Evolutionary conservation across 2,888 invertebrate species (phyloP).

Genomic region (Cephus sareptanus): DNA sequence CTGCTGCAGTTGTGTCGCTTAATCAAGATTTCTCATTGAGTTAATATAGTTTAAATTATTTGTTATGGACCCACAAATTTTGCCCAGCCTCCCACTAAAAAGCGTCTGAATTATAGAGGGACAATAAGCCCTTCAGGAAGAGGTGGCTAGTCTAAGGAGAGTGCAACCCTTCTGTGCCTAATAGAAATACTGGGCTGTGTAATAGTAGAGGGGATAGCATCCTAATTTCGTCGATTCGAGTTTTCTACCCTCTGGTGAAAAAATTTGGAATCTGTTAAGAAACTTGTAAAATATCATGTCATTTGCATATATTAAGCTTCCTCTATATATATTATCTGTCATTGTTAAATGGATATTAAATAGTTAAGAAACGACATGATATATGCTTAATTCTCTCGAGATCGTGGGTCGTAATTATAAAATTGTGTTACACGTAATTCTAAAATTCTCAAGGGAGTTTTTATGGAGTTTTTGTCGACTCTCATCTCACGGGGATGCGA

Average conservation of each 20-base stretch:
- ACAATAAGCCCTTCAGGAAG: too few species aligned
- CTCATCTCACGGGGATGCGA: background rate
- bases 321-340: background rate
- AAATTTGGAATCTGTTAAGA: background rate
- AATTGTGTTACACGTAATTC: background rate
- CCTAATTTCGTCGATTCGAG: too few species aligned
- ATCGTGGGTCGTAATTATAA: background rate
- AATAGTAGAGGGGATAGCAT: background rate
- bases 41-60: background rate
- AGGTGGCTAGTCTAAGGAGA: background rate
- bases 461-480: background rate
- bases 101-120: background rate
- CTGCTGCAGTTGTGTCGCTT: slow-evolving; percentile 25
- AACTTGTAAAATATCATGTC: background rate
- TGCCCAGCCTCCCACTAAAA: background rate
- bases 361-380: background rate
- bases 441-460: background rate
- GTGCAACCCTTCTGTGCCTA: background rate
- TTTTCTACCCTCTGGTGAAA: too few species aligned
- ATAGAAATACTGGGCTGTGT: background rate
- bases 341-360: background rate
- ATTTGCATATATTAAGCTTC: background rate
- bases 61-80: background rate
- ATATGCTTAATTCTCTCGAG: background rate
- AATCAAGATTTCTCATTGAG: background rate